A percentile compares a stretch with the other conserved stretches of the same genome.
phyloP scores from a whole-genome alignment of 2,797 vertebrate species.

The Falco columbarius region DNA sequence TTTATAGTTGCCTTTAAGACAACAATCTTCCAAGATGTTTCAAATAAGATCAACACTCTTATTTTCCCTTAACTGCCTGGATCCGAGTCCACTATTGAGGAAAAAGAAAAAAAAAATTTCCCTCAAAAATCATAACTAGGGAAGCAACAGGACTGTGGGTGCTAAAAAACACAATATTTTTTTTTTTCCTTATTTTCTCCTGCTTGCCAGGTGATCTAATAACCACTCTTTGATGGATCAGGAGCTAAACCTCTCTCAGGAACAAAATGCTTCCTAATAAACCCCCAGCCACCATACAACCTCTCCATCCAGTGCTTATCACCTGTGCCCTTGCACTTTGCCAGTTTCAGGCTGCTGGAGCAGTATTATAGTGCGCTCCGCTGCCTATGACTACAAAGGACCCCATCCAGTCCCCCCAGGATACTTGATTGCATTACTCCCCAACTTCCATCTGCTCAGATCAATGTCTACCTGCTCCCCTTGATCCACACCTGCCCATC shows the following conservation, averaged over 20 bases:
- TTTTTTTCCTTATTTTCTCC: background rate
- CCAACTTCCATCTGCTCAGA: background rate
- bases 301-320: background rate
- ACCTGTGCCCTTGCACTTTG: fast-evolving
- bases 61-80: background rate
- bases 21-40: background rate
- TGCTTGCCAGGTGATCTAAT: background rate
- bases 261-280: background rate
- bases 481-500: background rate
- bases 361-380: background rate
- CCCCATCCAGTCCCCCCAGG: background rate
- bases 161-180: background rate
- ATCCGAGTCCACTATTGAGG: background rate
- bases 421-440: too few species aligned
- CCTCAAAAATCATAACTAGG: background rate
- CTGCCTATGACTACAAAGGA: fast-evolving
- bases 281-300: background rate
- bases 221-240: background rate
- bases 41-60: background rate
- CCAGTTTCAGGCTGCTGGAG: background rate
- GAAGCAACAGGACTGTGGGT: background rate
- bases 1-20: conserved; percentile 41
- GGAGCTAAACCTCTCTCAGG: background rate
- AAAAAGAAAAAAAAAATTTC: background rate
- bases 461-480: background rate